phyloP scores from a whole-genome alignment of 1,140 invertebrate genomes.

The Venustaconcha ellipsiformis region DNA sequence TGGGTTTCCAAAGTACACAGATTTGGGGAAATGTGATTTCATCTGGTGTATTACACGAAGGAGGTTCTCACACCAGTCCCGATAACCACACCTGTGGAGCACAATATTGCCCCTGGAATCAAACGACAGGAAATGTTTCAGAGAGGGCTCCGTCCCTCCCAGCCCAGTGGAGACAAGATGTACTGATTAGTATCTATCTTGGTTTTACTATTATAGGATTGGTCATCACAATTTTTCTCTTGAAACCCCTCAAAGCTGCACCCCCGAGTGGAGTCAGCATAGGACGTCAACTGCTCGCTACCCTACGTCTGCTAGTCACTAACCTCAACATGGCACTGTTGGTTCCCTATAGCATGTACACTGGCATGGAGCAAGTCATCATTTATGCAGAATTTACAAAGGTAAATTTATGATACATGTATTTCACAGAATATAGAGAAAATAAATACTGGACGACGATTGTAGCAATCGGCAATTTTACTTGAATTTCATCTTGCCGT shows the following conservation, averaged over 20 bases:
- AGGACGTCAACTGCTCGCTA: constrained; percentile 25
- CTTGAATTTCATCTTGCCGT: no score
- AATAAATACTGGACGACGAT: no score
- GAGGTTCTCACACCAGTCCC: background rate
- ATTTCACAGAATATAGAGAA: no score
- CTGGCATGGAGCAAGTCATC: constrained; percentile 40
- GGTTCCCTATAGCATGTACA: constrained; percentile 42
- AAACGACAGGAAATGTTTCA: constrained; percentile 8
- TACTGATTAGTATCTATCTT: constrained; percentile 37
- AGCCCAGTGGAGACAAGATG: constrained; percentile 28
- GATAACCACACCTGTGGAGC: constrained; percentile 31
- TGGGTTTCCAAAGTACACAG: constrained; percentile 52
- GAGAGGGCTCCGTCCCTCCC: constrained; percentile 1
- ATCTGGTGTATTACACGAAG: constrained; percentile 38
- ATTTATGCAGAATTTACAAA: constrained; percentile 44
- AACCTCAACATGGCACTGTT: constrained; percentile 39
- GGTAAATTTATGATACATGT: constrained; percentile 13
- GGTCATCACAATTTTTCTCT: constrained; percentile 31
- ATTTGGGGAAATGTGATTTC: constrained; percentile 55
- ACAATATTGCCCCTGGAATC: constrained; percentile 32
- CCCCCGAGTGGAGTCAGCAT: constrained; percentile 16
- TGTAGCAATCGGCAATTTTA: no score
- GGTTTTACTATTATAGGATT: constrained; percentile 41
- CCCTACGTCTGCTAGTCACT: constrained; percentile 33
- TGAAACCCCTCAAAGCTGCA: constrained; percentile 31